Evolutionary conservation across 2,797 vertebrate species (phyloP), one percentile per base, ranked within the genome.

Genomic region (Lophura swinhoii): DNA sequence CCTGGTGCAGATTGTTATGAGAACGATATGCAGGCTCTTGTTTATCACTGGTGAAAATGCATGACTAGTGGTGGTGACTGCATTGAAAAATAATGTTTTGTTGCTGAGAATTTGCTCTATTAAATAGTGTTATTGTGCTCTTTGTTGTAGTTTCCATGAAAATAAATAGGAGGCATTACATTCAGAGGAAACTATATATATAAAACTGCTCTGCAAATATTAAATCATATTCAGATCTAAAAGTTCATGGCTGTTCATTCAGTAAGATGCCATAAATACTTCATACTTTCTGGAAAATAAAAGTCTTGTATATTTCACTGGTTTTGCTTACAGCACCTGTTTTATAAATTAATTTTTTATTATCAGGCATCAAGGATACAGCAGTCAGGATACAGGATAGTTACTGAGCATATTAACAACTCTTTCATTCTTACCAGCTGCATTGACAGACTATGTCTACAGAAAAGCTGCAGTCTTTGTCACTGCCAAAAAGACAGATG

Each of bases 221-320:
- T 88, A 84, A 60, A 72, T 86, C 70, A 72, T 84, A 90, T 39
- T 56, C 80, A 81, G 11, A 77, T 87, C 74, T 60, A 58, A 68
- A 88, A 86, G 69, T 73, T 83, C 39, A 29, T 44, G 29, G 43
- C 49, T 86, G 23, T 73, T 70, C 72, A 76, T 71, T 78, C 64
- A 53, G 62, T 91, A 87, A 90, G 86, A 92, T 41, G 31, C 18
- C 81, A 66, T 35, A 70, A 81, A 71, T 44, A 76, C 3, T 28
- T 29, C 21, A 48, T 35, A 64, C 84, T 76, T 91, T 92, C 56
- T 81, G 17, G 53, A 82, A 46, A 86, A n/a, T 55, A 31, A 75
- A 81, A 85, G n/a, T 5, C 59, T 80, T 85, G 41, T 21, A 37
- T 75, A 59, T 43, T 72, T 5, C 35, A 14, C 26, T 68, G 63